Evolutionary conservation across 2,113 vertebrate species (phyloP).

Genomic region (Poicephalus gulielmi): DNA sequence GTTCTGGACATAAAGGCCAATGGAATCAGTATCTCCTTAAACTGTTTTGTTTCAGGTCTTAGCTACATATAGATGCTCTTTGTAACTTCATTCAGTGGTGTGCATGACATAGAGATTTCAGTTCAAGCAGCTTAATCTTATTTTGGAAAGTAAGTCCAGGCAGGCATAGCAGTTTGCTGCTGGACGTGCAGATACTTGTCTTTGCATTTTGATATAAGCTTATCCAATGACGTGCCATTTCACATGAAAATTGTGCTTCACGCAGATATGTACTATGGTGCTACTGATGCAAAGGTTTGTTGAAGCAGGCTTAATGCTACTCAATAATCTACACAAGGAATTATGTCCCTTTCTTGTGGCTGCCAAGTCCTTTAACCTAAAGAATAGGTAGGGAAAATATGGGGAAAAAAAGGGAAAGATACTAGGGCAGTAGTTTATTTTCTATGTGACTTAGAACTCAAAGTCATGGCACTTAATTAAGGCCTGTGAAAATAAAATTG

Average conservation of each 20-base stretch:
- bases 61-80: background rate
- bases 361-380: conserved; percentile 35
- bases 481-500: background rate
- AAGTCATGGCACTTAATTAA: background rate
- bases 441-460: background rate
- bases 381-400: conserved; percentile 38
- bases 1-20: background rate
- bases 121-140: conserved; percentile 23
- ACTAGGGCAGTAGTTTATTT: background rate
- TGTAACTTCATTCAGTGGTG: background rate
- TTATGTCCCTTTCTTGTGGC: conserved; percentile 12
- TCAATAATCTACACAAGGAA: background rate
- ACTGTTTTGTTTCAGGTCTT: conserved; percentile 14
- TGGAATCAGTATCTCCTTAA: background rate
- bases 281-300: background rate
- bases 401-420: background rate
- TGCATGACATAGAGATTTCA: background rate
- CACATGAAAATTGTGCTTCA: background rate
- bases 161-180: background rate
- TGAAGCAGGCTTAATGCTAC: background rate
- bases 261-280: background rate
- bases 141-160: background rate
- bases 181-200: background rate
- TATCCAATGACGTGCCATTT: background rate
- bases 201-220: background rate